These are phyloP conservation scores for Grammomys surdaster DNA, from an alignment of 2,113 vertebrate species.

Conservation along the genomic window DNA sequence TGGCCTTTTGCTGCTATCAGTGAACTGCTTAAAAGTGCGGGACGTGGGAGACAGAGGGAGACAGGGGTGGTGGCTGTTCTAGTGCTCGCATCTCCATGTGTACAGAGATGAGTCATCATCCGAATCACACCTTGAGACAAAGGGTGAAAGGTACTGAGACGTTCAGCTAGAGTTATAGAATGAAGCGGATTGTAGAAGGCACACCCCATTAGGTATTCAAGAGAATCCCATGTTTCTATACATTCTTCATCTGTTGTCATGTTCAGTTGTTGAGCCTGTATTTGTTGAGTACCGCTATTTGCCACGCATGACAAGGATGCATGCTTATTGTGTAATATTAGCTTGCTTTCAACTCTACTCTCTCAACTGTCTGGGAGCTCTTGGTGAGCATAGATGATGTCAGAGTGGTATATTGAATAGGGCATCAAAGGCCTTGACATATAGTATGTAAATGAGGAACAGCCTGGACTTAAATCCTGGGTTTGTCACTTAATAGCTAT, in stretches of 20 bases:
- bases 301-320: neutral
- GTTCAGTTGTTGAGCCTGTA: neutral
- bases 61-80: neutral
- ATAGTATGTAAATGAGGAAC: neutral
- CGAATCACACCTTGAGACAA: neutral
- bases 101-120: neutral
- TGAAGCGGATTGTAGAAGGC: neutral
- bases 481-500: conserved; percentile 4
- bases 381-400: neutral
- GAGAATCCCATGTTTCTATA: neutral
- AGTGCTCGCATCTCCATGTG: neutral
- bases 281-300: neutral
- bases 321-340: neutral
- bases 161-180: neutral
- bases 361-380: neutral
- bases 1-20: accelerated
- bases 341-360: neutral
- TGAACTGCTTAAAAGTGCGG: neutral
- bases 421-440: neutral
- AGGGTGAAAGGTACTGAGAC: no score
- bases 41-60: neutral
- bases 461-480: conserved; percentile 32
- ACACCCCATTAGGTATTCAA: neutral
- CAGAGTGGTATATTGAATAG: neutral
- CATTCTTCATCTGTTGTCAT: neutral